Conservation (phyloP, 2,113 vertebrate species). For the Tupaia tana region DNA sequence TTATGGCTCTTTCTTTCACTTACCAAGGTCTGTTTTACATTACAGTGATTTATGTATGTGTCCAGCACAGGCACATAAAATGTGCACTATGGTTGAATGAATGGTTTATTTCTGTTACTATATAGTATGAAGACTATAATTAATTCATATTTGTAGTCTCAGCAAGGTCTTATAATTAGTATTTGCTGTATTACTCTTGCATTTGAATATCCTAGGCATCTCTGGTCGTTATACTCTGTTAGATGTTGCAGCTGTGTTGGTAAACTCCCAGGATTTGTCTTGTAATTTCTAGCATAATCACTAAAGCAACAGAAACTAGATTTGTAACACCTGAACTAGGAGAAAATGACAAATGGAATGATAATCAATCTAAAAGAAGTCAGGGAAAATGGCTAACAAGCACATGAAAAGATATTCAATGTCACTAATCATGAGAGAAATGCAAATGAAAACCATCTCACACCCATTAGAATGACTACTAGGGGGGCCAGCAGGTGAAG, state of each 20-base stretch:
- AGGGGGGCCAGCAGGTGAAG: too few species aligned
- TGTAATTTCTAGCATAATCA: slow-evolving; percentile 41
- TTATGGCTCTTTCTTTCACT: slow-evolving; percentile 26
- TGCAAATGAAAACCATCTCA: slow-evolving; percentile 5
- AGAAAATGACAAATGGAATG: slow-evolving; percentile 45
- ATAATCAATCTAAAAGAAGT: slow-evolving; percentile 24
- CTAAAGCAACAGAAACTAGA: slow-evolving; percentile 15
- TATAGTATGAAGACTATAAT: not conserved
- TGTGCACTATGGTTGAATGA: not conserved
- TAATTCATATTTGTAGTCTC: not conserved
- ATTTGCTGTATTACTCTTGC: slow-evolving; percentile 35
- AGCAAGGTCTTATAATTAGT: not conserved
- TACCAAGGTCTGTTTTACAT: not conserved
- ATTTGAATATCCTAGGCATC: not conserved
- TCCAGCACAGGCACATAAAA: slow-evolving; percentile 17
- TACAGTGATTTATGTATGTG: not conserved
- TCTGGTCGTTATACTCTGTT: not conserved
- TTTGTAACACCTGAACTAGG: not conserved
- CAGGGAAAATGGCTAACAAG: not conserved
- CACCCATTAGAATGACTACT: not conserved
- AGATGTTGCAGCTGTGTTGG: not conserved
- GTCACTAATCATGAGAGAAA: not conserved
- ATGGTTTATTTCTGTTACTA: slow-evolving; percentile 22
- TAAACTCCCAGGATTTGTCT: not conserved
- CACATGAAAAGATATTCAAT: not conserved